Evolutionary conservation across 2,113 vertebrate species (phyloP), one percentile per base, ranked within the genome.

Genomic region (Fregetta grallaria): DNA sequence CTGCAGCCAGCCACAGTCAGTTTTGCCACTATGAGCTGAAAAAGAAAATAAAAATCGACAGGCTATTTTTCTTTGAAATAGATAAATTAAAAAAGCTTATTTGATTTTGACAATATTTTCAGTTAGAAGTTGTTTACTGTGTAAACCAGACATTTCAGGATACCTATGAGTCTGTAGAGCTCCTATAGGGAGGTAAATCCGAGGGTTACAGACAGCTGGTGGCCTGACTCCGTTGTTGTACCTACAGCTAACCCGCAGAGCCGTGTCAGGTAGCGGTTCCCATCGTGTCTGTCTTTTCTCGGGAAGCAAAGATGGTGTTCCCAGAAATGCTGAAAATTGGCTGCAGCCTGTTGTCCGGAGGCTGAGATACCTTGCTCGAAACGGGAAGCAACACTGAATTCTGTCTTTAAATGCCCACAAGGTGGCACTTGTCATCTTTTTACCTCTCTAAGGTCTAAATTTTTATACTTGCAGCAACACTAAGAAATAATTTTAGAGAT

Each of bases 401-500:
- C 30, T 42, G 27, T 44, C 34, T 89, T 61, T 88, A 79, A 85
- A 96, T 88, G 92, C 90, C 98, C 98, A 98, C 98, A 97, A 98
- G 98, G 93, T 98, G 98, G 98, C 98, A 96, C 97, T 97, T 98
- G 95, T 61, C 44, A 95, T 78, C 98, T 95, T 98, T 75, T 94
- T 96, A 96, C 61, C 40, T 97, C 22, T 96, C 29, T 17, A 15
- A 90, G 29, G 55, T 61, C 63, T 84, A 44, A 9, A 40, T 88
- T 94, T 94, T 76, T 52, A n/a, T 58, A 7, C 17, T 63, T 84
- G 16, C 18, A 50, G n/a, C 45, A 81, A 36, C 29, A 6, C 20
- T 34, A 27, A n/a, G 58, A 94, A 87, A 81, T 56, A 25, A 72
- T 87, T 86, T 22, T 40, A 55, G 26, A 58, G 17, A 11, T 82